A percentile compares a stretch with the other conserved stretches of the same genome.
Evolutionary conservation across 2,888 invertebrate genomes (phyloP).

Genomic region (Plebejus argus): DNA sequence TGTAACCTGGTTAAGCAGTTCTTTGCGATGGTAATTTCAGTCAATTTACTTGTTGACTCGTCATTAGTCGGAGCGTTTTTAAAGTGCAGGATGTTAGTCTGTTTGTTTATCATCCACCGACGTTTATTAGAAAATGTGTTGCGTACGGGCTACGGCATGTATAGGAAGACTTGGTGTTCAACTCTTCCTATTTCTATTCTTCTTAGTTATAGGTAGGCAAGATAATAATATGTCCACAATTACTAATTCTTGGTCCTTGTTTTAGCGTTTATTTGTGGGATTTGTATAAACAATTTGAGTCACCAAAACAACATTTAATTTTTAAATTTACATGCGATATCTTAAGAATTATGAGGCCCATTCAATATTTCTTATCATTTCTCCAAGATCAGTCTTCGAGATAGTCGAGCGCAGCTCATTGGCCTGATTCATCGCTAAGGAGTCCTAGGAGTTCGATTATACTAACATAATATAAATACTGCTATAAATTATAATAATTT

Average conservation of each 20-base stretch:
- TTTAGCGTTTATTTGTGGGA: neutral
- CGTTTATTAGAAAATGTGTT: conserved; percentile 37
- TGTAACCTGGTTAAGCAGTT: conserved; percentile 68
- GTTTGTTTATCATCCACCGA: conserved; percentile 47
- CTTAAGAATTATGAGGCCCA: no score
- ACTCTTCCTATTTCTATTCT: neutral
- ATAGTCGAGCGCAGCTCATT: no score
- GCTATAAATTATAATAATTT: no score
- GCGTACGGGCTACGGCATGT: neutral
- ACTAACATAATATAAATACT: no score
- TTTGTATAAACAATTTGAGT: no score
- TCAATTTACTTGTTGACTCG: conserved; percentile 72
- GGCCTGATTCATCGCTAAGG: no score
- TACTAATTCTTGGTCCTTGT: neutral
- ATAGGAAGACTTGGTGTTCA: neutral
- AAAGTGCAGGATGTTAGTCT: conserved; percentile 55
- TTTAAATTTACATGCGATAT: no score
- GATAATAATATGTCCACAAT: neutral
- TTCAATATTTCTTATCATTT: no score
- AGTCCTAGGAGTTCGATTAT: no score
- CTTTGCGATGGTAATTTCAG: conserved; percentile 66
- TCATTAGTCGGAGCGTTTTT: conserved; percentile 56
- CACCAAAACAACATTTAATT: no score
- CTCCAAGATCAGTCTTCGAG: no score
- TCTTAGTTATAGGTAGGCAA: neutral